These are phyloP conservation scores for Pachydiplax longipennis DNA, from an alignment of 2,888 invertebrate genomes.

Conservation along the genomic window DNA sequence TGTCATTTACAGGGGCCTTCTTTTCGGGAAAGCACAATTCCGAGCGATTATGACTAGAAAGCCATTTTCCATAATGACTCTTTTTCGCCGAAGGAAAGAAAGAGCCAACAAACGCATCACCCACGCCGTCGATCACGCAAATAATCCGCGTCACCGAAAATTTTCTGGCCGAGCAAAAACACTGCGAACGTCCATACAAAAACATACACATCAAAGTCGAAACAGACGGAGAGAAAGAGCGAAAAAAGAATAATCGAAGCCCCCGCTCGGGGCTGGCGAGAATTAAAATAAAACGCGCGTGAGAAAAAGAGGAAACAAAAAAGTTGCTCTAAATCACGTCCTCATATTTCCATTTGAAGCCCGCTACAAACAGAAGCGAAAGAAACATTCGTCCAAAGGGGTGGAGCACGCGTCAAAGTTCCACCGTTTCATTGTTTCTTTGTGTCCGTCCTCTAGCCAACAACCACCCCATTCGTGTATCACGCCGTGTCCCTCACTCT, in stretches of 20 bases:
- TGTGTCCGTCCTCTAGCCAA: background rate
- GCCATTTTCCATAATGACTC: too few species aligned
- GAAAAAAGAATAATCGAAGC: background rate
- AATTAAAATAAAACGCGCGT: slow-evolving; percentile 10
- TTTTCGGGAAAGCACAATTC: too few species aligned
- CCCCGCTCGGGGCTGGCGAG: background rate
- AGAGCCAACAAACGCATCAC: background rate
- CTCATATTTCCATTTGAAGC: background rate
- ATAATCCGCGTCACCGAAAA: background rate
- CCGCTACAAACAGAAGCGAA: background rate
- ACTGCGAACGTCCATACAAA: background rate
- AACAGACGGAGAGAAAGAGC: background rate
- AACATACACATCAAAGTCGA: background rate
- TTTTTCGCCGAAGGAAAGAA: background rate
- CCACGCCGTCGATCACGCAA: slow-evolving; percentile 4
- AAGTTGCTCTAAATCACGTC: background rate
- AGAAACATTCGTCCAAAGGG: background rate
- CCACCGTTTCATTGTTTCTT: background rate
- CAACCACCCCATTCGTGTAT: background rate
- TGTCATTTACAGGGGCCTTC: too few species aligned
- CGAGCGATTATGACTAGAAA: too few species aligned
- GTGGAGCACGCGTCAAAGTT: background rate
- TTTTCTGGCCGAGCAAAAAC: background rate
- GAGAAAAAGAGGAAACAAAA: background rate
- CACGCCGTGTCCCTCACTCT: background rate